Percentiles rank a stretch among this genome's conserved stretches.
Conservation (phyloP, 1,140 invertebrate genomes). For the Drosophila teissieri region DNA sequence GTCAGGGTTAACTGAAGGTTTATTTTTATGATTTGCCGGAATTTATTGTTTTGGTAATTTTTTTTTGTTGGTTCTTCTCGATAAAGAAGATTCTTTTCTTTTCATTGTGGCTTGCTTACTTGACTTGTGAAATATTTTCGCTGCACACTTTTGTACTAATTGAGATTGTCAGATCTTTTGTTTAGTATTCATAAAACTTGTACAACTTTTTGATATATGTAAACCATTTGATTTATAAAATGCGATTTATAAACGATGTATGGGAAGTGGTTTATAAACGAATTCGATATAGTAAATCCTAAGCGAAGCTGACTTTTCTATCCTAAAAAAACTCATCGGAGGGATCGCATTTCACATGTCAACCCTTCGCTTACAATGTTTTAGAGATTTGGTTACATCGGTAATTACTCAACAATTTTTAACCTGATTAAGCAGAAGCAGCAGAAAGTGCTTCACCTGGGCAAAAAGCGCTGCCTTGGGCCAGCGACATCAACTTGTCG, state of each 20-base stretch:
- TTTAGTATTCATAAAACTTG: background rate
- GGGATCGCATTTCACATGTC: constrained; percentile 39
- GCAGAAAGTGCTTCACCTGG: constrained; percentile 49
- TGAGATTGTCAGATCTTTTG: background rate
- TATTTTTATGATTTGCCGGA: constrained; percentile 38
- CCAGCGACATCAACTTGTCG: constrained; percentile 50
- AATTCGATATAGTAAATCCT: background rate
- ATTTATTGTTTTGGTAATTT: constrained; percentile 40
- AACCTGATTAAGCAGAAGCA: constrained; percentile 73
- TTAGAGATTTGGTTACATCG: constrained; percentile 57
- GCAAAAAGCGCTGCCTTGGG: constrained; percentile 40
- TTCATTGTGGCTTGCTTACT: constrained; percentile 1
- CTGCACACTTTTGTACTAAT: background rate
- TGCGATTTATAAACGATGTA: too few species aligned
- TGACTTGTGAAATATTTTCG: background rate
- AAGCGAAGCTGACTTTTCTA: constrained; percentile 12
- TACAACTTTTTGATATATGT: background rate
- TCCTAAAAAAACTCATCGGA: constrained; percentile 3
- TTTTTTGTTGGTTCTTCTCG: constrained; percentile 1
- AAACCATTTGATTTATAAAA: too few species aligned
- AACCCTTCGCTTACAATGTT: constrained; percentile 41
- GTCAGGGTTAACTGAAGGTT: constrained; percentile 34
- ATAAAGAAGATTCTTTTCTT: constrained; percentile 18
- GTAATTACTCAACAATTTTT: constrained; percentile 67
- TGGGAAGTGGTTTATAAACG: background rate